Evolutionary conservation across 2,888 invertebrate genomes (phyloP).

Genomic region (Apodemia hepburni): DNA sequence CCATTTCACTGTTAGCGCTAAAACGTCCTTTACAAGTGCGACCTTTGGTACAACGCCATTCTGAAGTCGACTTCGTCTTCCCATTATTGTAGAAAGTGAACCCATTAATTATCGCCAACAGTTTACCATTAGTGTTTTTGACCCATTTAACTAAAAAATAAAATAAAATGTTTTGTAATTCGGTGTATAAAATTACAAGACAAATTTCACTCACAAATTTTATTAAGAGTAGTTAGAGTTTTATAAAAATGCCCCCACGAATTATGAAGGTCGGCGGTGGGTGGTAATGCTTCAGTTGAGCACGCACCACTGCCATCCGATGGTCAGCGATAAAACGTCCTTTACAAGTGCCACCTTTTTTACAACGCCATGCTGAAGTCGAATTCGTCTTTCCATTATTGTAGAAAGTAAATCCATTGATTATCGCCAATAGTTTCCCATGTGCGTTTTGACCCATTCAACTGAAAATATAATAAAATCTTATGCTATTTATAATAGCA

Average conservation of each 20-base stretch:
- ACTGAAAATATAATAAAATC: neutral
- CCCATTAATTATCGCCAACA: slow-evolving; percentile 31
- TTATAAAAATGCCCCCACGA: slow-evolving; percentile 33
- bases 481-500: too few relatives aligned
- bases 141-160: slow-evolving; percentile 31
- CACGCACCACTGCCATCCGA: slow-evolving; percentile 22
- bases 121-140: slow-evolving; percentile 27
- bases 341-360: slow-evolving; percentile 33
- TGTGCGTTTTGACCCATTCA: neutral
- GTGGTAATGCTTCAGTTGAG: slow-evolving; percentile 30
- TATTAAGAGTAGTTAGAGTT: slow-evolving; percentile 28
- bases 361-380: slow-evolving; percentile 25
- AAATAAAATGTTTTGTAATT: slow-evolving; percentile 1
- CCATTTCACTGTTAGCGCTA: slow-evolving; percentile 22
- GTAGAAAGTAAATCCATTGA: slow-evolving; percentile 34
- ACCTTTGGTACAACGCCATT: slow-evolving; percentile 36
- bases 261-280: slow-evolving; percentile 29
- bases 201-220: too few relatives aligned
- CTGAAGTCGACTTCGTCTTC: slow-evolving; percentile 18
- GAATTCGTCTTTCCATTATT: slow-evolving; percentile 21
- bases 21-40: slow-evolving; percentile 36
- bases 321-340: slow-evolving; percentile 32
- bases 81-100: slow-evolving; percentile 36
- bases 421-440: too few relatives aligned
- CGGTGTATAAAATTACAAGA: neutral